A percentile compares a stretch with the other conserved stretches of the same genome.
Evolutionary conservation across 1,140 invertebrate genomes (phyloP).

Genomic region (Pemphigus obesinymphae): DNA sequence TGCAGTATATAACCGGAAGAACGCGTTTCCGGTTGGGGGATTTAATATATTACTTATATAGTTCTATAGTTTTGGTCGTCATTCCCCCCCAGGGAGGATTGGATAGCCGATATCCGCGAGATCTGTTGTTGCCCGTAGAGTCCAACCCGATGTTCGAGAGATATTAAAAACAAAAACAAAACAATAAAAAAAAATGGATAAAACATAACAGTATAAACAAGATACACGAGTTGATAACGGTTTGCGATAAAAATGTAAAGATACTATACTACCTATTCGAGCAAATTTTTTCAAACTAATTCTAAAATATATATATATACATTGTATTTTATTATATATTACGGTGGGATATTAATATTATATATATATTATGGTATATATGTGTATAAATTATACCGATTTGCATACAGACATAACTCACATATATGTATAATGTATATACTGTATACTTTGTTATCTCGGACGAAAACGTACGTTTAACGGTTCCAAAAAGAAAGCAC

Average conservation of each 20-base stretch:
- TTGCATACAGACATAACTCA: not conserved
- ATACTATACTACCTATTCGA: not conserved
- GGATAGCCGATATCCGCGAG: not conserved
- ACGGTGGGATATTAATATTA: too few species aligned
- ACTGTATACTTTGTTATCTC: too few species aligned
- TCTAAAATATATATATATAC: too few species aligned
- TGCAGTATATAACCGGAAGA: not conserved
- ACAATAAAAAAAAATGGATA: not conserved
- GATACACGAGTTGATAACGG: constrained; percentile 2
- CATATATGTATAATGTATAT: too few species aligned
- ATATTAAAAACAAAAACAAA: not conserved
- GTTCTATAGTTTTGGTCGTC: not conserved
- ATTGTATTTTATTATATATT: too few species aligned
- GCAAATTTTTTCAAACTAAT: not conserved
- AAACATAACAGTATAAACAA: not conserved
- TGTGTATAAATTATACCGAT: too few species aligned
- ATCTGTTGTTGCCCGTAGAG: too few species aligned
- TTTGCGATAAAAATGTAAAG: not conserved
- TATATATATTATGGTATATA: too few species aligned
- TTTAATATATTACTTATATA: too few species aligned
- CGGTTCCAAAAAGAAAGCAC: not conserved
- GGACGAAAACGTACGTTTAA: not conserved
- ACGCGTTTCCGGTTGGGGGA: not conserved
- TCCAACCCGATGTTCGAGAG: not conserved
- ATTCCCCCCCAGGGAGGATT: not conserved